Percentiles rank a stretch among this genome's conserved stretches.
Evolutionary conservation across 2,888 invertebrate genomes (phyloP).

Genomic region (Acanthoscelides obtectus): DNA sequence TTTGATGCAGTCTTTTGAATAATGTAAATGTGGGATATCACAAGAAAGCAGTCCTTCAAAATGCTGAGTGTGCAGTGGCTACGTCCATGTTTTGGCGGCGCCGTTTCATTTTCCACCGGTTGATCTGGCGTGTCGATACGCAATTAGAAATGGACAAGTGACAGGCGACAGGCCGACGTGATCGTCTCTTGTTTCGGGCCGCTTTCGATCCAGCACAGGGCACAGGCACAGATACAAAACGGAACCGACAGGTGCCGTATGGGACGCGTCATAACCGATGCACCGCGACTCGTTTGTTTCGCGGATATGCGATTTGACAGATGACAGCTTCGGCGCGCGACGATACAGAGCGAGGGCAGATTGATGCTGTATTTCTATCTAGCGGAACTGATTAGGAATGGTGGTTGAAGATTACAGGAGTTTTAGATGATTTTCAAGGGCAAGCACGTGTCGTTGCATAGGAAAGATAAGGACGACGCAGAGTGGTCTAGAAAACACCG

Average conservation of each 20-base stretch:
- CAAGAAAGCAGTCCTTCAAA: no score
- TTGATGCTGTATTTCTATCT: neutral
- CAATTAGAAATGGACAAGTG: conserved; percentile 20
- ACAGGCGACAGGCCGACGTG: conserved; percentile 10
- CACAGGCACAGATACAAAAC: neutral
- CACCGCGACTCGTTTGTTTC: neutral
- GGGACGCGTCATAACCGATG: neutral
- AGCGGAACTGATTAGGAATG: no score
- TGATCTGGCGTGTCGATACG: conserved; percentile 19
- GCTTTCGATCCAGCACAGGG: neutral
- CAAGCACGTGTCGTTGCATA: no score
- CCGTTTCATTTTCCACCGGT: conserved; percentile 7
- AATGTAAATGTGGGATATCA: no score
- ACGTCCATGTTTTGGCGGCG: conserved; percentile 5
- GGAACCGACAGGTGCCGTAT: neutral
- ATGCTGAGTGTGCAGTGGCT: no score
- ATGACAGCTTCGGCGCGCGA: neutral
- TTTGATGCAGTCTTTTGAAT: no score
- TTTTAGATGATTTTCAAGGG: no score
- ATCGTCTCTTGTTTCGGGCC: neutral
- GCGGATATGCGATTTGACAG: neutral
- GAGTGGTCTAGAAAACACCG: no score
- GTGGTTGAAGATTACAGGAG: no score
- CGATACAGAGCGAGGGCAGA: neutral
- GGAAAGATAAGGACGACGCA: no score